Evolutionary conservation across 2,888 invertebrate genomes (phyloP).

Genomic region (Pegoplata infirma): DNA sequence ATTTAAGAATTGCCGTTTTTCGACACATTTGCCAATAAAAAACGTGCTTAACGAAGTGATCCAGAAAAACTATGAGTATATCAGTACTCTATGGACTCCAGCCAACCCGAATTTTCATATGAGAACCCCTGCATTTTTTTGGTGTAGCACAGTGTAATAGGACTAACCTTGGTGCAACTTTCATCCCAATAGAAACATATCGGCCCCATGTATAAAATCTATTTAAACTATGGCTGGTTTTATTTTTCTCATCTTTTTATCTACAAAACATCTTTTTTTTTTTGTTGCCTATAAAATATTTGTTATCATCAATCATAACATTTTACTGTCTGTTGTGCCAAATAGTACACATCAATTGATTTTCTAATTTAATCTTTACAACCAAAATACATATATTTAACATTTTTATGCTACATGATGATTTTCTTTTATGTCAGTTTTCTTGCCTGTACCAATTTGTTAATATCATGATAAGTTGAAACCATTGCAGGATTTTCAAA

Average conservation of each 20-base stretch:
- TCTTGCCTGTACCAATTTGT: slow-evolving; percentile 90
- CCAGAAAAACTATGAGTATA: too few species aligned
- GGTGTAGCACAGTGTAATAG: too few species aligned
- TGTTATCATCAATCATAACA: background rate
- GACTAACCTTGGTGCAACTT: too few species aligned
- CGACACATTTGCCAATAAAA: too few species aligned
- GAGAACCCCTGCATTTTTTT: too few species aligned
- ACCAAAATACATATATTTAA: background rate
- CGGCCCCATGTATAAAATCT: too few species aligned
- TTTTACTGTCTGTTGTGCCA: background rate
- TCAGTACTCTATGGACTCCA: too few species aligned
- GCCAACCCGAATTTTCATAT: too few species aligned
- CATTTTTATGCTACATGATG: slow-evolving; percentile 7
- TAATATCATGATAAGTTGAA: slow-evolving; percentile 91
- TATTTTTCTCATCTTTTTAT: slow-evolving; percentile 6
- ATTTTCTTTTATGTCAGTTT: slow-evolving; percentile 77
- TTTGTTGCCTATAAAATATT: background rate
- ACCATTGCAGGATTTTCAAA: slow-evolving; percentile 89
- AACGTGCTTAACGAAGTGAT: too few species aligned
- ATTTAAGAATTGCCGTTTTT: too few species aligned
- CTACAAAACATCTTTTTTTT: background rate
- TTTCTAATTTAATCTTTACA: background rate
- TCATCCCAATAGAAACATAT: too few species aligned
- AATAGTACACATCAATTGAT: background rate
- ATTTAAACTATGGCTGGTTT: slow-evolving; percentile 45